Evolutionary conservation across 2,888 invertebrate species (phyloP), one percentile per base, ranked within the genome.

Genomic region (Gortyna flavago): DNA sequence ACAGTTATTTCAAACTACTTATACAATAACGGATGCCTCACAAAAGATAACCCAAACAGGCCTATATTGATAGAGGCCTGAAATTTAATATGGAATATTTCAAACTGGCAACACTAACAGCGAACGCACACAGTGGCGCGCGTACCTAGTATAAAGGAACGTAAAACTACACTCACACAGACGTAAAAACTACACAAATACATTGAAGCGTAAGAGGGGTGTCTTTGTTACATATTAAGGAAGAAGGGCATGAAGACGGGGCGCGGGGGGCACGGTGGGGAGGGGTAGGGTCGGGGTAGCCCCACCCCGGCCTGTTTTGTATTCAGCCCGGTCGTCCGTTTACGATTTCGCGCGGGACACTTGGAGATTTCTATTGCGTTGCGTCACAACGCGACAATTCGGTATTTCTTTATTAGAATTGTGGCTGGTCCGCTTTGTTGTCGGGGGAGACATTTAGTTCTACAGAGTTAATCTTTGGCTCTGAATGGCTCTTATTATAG

Each of bases 181-280:
- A 72, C 69, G 78, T 89, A 89, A 86, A 90, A 92, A 92, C 92
- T 93, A 94, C 93, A 93, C 94, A 92, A 94, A 95, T 93, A 95
- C 95, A 95, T 93, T 90, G 92, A 92, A 92, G 90, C 92, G 91
- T 95, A 96, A 95, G 95, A 95, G 96, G 96, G 96, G 96, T 93
- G 96, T 96, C 96, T 96, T 96, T 96, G 96, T 96, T 96, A 95
- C 94, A 94, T 93, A 95, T 96, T 96, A 96, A 96, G 96, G 96
- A 96, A 96, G 95, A 95, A 95, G 95, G 95, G 95, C 93, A 94
- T 93, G 93, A 95, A 94, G 95, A 94, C 91, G 92, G 94, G 93
- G 87, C 80, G 90, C 76, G 82, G 90, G 83, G 88, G 85, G 79
- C 65, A 77, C 72, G 74, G 84, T 78, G 83, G 86, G 88, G 88